Evolutionary conservation across 2,888 invertebrate genomes (phyloP), one percentile per base, ranked within the genome.

Genomic region (Acrocyrtus sp.): DNA sequence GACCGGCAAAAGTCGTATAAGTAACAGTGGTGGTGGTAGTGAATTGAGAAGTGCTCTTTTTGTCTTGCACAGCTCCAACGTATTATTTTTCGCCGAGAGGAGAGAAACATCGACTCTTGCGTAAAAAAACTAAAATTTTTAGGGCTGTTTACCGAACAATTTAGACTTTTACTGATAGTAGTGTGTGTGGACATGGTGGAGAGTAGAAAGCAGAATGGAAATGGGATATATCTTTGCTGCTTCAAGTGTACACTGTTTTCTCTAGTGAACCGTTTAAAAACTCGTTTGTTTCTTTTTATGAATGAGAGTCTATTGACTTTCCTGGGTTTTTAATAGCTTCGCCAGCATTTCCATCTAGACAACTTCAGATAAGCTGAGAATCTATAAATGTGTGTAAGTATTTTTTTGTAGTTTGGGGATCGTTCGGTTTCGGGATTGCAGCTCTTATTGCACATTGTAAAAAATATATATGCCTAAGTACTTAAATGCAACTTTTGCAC

Each of bases 221-320:
- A n/a, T n/a, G n/a, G n/a, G n/a, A n/a, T n/a, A n/a, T n/a, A n/a
- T n/a, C n/a, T n/a, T n/a, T n/a, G n/a, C n/a, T n/a, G 41, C 21
- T 29, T 54, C 19, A 47, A 54, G 45, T 47, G 24, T 34, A 19
- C 27, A 60, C 24, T 43, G 58, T 54, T 69, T 56, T 63, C 63
- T 57, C 70, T 70, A 57, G 70, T 70, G 70, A 70, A 70, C 70
- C 63, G 62, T 70, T 70, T 70, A 70, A 70, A 70, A 70, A 70
- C 63, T 70, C 70, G 70, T 70, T 70, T 56, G 63, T 57, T 57
- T 62, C 62, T 70, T 70, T 66, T 70, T 70, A 70, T 70, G 70
- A 70, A 70, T 70, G 70, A 63, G 70, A 58, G 70, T 70, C 50
- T 70, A 70, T 70, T 70, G 70, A 70, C 70, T 70, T 70, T 70